Conservation (phyloP, 2,888 invertebrate species). For the Phengaris arion region DNA sequence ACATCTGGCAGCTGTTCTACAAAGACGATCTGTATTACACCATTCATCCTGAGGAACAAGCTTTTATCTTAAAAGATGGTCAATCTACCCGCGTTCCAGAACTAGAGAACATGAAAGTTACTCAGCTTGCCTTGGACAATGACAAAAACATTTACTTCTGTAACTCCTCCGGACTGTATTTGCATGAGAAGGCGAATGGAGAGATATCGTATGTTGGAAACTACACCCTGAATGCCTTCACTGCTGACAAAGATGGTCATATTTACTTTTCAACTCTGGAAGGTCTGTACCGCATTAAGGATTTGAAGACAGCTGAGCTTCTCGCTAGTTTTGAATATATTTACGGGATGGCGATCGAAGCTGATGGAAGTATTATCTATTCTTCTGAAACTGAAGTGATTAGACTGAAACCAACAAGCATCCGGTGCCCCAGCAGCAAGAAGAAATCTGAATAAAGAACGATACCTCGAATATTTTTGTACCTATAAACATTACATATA, state of each 20-base stretch:
- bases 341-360: slow-evolving; percentile 42
- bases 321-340: slow-evolving; percentile 37
- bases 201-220: slow-evolving; percentile 38
- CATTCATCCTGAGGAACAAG: slow-evolving; percentile 44
- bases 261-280: slow-evolving; percentile 45
- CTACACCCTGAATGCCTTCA: slow-evolving; percentile 42
- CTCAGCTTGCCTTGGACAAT: slow-evolving; percentile 42
- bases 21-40: slow-evolving; percentile 58
- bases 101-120: slow-evolving; percentile 38
- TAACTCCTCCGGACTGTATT: slow-evolving; percentile 44
- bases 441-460: neutral
- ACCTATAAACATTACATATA: too few relatives aligned
- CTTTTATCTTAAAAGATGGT: slow-evolving; percentile 39
- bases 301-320: slow-evolving; percentile 36
- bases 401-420: slow-evolving; percentile 39
- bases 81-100: slow-evolving; percentile 37
- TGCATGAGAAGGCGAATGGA: slow-evolving; percentile 34
- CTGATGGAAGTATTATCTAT: slow-evolving; percentile 42
- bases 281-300: slow-evolving; percentile 42
- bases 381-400: slow-evolving; percentile 38
- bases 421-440: neutral
- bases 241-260: slow-evolving; percentile 43
- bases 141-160: slow-evolving; percentile 43
- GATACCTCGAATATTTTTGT: too few relatives aligned
- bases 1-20: slow-evolving; percentile 65